A percentile compares a stretch with the other conserved stretches of the same genome.
Conservation (phyloP, 2,888 invertebrate genomes). For the Thymelicus acteon region DNA sequence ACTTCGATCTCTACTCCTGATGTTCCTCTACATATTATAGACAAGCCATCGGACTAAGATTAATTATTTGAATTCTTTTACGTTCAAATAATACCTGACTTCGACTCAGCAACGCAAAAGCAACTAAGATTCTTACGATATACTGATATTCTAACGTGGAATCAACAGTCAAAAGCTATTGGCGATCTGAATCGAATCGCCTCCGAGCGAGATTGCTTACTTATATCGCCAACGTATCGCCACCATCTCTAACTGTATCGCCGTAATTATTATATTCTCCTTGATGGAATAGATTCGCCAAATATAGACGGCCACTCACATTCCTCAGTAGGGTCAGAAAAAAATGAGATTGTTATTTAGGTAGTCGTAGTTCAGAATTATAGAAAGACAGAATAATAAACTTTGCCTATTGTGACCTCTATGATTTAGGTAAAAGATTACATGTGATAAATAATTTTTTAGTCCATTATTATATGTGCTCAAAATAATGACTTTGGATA, state of each 20-base stretch:
- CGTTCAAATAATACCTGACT: background rate
- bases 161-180: background rate
- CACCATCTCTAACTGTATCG: constrained; percentile 74
- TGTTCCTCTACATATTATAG: no score
- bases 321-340: constrained; percentile 49
- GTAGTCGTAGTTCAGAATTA: no score
- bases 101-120: background rate
- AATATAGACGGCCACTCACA: constrained; percentile 73
- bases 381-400: no score
- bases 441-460: no score
- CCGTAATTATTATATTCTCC: constrained; percentile 79
- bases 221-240: constrained; percentile 55
- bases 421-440: no score
- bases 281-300: constrained; percentile 82
- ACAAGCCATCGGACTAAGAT: background rate
- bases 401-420: no score
- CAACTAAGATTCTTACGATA: no score
- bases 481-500: no score
- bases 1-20: no score
- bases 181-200: constrained; percentile 40
- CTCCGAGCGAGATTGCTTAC: constrained; percentile 43
- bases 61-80: background rate
- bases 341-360: background rate
- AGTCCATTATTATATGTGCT: no score
- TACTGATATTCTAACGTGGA: background rate